Base-by-base conservation (phyloP, 2,113 vertebrate species). In the Sturnira hondurensis region DNA sequence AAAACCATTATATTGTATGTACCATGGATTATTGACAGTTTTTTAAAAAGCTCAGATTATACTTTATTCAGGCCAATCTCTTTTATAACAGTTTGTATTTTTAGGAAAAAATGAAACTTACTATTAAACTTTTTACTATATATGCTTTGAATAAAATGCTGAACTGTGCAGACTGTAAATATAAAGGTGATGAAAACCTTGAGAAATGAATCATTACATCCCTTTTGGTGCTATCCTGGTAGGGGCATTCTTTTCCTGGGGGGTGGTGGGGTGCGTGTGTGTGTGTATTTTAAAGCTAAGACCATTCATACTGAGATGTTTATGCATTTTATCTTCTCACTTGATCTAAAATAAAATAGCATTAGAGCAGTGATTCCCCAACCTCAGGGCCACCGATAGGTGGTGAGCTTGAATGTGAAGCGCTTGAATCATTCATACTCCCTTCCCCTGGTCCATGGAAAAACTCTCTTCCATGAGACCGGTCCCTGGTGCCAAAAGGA, bases 1-100 rank as follows among this genome's bases (percentile, higher is more conserved):
- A 74, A 91, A 82, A 6, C 9, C 45, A 45, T 38, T 87, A 3
- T 63, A n/a, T 67, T 56, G 4, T 94, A 67, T 56, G 6, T 94
- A 58, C n/a, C 12, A 50, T n/a, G 58, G 41, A 41, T 70, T 76
- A 68, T 50, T 58, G 45, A 91, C 9, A 73, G 22, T 36, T 68
- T 22, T 38, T 71, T 73, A 68, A 68, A 73, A 33, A 54, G n/a
- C 65, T 63, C 14, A 26, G 13, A 10, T 84, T 68, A 38, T 65
- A 80, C 61, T 71, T 84, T 38, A 38, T 80, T 82, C 10, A 85
- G 17, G 31, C 10, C n/a, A 89, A 1, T 82, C 31, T 9, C 36
- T 76, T 93, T 86, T 93, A 54, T 77, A 85, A 85, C 12, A 80
- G 31, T 94, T 81, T 93, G 2, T 65, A 89, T 38, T 83, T 82